Base-by-base conservation (phyloP, 2,113 vertebrate genomes). In the Oxygymnocypris stewartii region DNA sequence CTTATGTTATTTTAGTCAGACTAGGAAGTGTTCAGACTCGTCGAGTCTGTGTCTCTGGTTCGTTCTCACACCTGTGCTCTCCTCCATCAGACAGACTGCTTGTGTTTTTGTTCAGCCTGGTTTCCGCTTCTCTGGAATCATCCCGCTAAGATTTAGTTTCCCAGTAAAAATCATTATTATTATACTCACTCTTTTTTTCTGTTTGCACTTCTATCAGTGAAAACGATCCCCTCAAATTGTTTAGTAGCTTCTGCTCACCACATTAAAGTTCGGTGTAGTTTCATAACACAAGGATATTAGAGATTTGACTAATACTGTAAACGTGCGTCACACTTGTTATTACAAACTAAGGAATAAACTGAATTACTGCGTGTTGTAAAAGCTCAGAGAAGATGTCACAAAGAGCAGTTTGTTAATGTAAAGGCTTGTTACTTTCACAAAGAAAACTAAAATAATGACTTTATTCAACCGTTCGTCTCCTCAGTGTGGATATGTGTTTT, bases 101-200 rank as follows among this genome's bases (percentile, higher is more conserved):
- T 51, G 3, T 78, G 76, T 57, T 79, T 79, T 79, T 23, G 9
- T 13, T 54, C 16, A 37, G 8, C 28, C 47, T 35, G 76, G 16
- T 57, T 54, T 54, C 25, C 14, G 1, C 49, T 31, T 6, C 65
- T 23, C 65, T 23, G 16, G 4, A 75, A 37, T 31, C 63, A 14
- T 31, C 31, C 14, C 16, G 35, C 3, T 4, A 1, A 28, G 18
- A 23, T 25, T n/a, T 35, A 28, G 40, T 1, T 63, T 73, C 54
- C 73, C n/a, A 67, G 81, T 81, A 80, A 81, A 51, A 47, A 69
- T 47, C 35, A 65, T 85, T 49, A 13, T 79, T 87, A 18, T 63
- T 20, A 7, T 25, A 2, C 23, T 31, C 73, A 75, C 9, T 71
- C 25, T 80, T 54, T 44, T n/a, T 13, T 13, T 75, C 73, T 75